Base-by-base conservation (phyloP, 2,797 vertebrate species). In the Silurus lanzhouensis region DNA sequence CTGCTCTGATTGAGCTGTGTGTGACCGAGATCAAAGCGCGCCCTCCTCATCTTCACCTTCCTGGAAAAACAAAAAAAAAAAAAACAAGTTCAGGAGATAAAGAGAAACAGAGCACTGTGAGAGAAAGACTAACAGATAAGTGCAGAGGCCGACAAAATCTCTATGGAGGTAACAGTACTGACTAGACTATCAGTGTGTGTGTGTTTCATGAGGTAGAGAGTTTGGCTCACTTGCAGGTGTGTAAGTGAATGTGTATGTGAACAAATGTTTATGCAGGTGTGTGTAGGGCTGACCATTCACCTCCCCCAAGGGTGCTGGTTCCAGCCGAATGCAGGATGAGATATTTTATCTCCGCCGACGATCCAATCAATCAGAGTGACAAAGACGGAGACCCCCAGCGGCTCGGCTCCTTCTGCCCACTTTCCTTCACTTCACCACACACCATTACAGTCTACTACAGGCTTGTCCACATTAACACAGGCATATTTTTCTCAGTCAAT, bases 321-420 rank as follows among this genome's bases (percentile, higher is more conserved):
- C 86, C 87, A 81, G 60, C 22, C 77, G 86, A 87, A 89, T 90
- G 86, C 89, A 92, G 88, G 93, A 94, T 92, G 83, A 91, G 89
- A 93, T 93, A 92, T 92, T 94, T 94, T 93, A 94, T 95, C 92
- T 92, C 88, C 84, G 92, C 90, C 93, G 93, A 93, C 91, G 80
- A 91, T 89, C 92, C 91, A 94, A 94, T 95, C 93, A 92, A 93
- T 95, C 94, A 94, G 91, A 17, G 84, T 88, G 92, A 93, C 93
- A 91, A 90, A 91, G 92, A 94, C 92, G 91, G 92, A 94, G 92
- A 91, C 91, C 89, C 89, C 77, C 83, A 86, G 87, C 86, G 88
- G 87, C 80, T 64, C 74, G 87, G 86, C 85, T 85, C 85, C 82
- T 85, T 77, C 38, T 82, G 75, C 87, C 88, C 85, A 87, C 74